A percentile compares a stretch with the other conserved stretches of the same genome.
These are phyloP conservation scores for Acronicta leporina DNA, from an alignment of 2,888 invertebrate genomes.

Conservation along the genomic window DNA sequence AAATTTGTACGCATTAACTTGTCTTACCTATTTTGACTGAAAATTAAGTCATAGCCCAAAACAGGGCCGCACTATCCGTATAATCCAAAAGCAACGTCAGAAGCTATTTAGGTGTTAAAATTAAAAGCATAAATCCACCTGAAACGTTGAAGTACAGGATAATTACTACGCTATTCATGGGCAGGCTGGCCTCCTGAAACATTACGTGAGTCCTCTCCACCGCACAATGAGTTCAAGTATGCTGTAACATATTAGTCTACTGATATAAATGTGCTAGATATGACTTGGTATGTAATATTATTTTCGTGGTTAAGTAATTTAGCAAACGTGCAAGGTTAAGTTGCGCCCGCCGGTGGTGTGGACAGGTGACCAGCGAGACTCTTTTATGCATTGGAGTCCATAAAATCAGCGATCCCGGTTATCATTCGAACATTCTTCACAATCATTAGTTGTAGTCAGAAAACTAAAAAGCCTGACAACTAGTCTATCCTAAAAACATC, in stretches of 20 bases:
- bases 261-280: conserved; percentile 52
- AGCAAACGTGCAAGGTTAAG: no score
- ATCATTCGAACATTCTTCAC: no score
- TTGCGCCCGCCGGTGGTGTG: no score
- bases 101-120: conserved; percentile 61
- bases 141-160: conserved; percentile 61
- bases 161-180: conserved; percentile 74
- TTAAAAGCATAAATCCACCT: conserved; percentile 71
- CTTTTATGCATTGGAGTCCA: no score
- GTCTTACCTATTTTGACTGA: conserved; percentile 5
- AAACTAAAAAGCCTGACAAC: no score
- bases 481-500: no score
- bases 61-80: conserved; percentile 6
- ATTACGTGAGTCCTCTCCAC: conserved; percentile 67
- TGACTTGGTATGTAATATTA: no score
- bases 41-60: conserved; percentile 10
- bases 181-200: conserved; percentile 66
- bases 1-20: no score
- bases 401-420: no score
- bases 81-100: conserved; percentile 28
- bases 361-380: no score
- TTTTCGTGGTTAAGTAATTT: no score
- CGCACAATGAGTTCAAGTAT: conserved; percentile 71
- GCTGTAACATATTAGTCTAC: conserved; percentile 56
- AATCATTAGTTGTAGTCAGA: no score